Percentiles rank a stretch among this genome's conserved stretches.
These are phyloP conservation scores for Danionella dracula DNA, from an alignment of 2,797 vertebrate genomes.

Conservation along the genomic window DNA sequence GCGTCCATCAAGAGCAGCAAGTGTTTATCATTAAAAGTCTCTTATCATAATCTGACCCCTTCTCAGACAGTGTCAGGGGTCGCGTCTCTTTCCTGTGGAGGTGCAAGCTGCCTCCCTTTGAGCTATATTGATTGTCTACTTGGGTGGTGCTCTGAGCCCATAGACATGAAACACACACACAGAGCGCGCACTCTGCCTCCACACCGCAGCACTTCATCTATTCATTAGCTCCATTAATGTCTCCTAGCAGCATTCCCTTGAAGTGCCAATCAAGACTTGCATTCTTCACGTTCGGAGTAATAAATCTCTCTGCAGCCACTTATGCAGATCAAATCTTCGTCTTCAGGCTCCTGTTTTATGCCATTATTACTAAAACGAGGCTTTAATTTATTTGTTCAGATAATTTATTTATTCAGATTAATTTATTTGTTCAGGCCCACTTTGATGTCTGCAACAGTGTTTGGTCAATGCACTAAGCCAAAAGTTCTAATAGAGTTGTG, in stretches of 20 bases:
- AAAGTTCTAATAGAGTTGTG: neutral
- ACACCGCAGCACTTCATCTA: conserved; percentile 17
- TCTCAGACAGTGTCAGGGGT: conserved; percentile 41
- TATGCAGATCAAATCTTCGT: conserved; percentile 20
- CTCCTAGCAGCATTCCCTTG: conserved; percentile 21
- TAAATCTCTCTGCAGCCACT: conserved; percentile 7
- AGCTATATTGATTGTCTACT: conserved; percentile 46
- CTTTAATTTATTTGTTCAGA: too few relatives aligned
- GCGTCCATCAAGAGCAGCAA: neutral
- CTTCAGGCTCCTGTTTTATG: conserved; percentile 12
- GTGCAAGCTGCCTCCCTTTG: conserved; percentile 46
- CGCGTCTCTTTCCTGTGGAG: conserved; percentile 40
- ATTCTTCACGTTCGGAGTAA: conserved; percentile 13
- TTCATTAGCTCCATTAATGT: conserved; percentile 30
- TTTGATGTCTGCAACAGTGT: conserved; percentile 13
- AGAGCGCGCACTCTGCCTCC: conserved; percentile 1
- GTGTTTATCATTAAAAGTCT: conserved; percentile 22
- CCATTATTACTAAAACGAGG: neutral
- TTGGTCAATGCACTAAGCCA: conserved; percentile 1
- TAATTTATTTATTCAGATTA: conserved; percentile 14
- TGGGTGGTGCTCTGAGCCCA: conserved; percentile 53
- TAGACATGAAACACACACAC: neutral
- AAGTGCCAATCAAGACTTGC: conserved; percentile 9
- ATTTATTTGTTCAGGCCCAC: neutral
- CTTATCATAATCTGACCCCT: conserved; percentile 31